Evolutionary conservation across 2,113 vertebrate genomes (phyloP).

Genomic region (Alces alces): DNA sequence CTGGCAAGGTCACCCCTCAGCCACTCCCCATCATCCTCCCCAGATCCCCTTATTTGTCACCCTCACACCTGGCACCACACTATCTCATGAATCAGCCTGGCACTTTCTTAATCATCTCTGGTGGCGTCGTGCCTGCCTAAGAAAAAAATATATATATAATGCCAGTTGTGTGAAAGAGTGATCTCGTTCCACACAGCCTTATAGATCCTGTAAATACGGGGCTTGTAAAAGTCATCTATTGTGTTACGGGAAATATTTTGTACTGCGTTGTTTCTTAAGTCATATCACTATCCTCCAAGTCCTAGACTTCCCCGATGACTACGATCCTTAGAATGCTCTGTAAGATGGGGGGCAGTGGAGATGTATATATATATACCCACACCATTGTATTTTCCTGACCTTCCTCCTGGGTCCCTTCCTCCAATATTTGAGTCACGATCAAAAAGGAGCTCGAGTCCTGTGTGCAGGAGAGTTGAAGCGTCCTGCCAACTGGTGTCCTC

Average conservation of each 20-base stretch:
- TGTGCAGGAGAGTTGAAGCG: neutral
- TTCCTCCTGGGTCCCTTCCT: neutral
- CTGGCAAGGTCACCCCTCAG: neutral
- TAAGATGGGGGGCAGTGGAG: neutral
- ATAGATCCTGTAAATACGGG: neutral
- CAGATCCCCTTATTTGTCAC: neutral
- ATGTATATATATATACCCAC: rapidly evolving
- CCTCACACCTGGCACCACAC: rapidly evolving
- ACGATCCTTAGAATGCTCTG: neutral
- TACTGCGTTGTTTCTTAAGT: neutral
- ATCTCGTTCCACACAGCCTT: conserved; percentile 8
- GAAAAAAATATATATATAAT: neutral
- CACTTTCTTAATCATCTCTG: neutral
- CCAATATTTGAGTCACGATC: neutral
- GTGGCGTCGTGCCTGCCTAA: rapidly evolving
- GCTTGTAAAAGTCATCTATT: neutral
- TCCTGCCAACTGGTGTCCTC: neutral
- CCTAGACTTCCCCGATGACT: neutral
- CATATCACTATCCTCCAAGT: neutral
- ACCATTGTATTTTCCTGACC: conserved; percentile 20
- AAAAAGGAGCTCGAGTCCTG: neutral
- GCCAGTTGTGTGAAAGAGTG: neutral
- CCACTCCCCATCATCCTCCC: neutral
- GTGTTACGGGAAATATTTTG: neutral
- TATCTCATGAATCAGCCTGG: neutral